Base-by-base conservation (phyloP, 1,140 invertebrate species). In the Lucilia sericata region DNA sequence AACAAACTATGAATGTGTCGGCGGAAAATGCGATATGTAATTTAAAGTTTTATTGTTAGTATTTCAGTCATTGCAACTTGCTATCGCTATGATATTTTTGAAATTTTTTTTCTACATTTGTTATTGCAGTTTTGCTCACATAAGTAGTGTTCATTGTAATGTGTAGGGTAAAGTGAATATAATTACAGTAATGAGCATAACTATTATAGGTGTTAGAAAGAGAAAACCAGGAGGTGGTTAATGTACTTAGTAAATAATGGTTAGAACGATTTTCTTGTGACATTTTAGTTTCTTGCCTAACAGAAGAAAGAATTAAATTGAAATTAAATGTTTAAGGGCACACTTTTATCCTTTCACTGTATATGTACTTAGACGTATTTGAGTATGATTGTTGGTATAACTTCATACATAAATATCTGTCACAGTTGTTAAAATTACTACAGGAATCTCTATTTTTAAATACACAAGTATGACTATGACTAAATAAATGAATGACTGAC, bases 11-110 rank as follows among this genome's bases (percentile, higher is more conserved):
- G 17, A 60, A 60, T 60, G 55, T 60, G 14, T 60, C 51, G 55
- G 55, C 55, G 55, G 55, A 60, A 60, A 60, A 60, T 60, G 55
- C n/a, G 55, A 60, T 60, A 60, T n/a, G 55, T 60, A 60, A 60
- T 60, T 14, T 60, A 60, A 60, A 60, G 55, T 60, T 60, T 17
- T 60, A 60, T 60, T 60, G 55, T 60, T 60, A n/a, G 55, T 14
- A 60, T 60, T 60, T 60, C 55, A 60, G 55, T 60, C 55, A 60
- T n/a, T 17, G 55, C 55, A 42, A 42, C 7, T 42, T 60, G 55
- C 12, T 14, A 60, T n/a, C n/a, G 55, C 55, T 60, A 13, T 60
- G 51, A 60, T 60, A 60, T 13, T 60, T 12, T 60, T 14, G 0
- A 13, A 17, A 0, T 60, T 60, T 60, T 60, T 60, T 60, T n/a